These are phyloP conservation scores for Lepidotrigona ventralis DNA, from an alignment of 1,140 invertebrate species.

Conservation along the genomic window DNA sequence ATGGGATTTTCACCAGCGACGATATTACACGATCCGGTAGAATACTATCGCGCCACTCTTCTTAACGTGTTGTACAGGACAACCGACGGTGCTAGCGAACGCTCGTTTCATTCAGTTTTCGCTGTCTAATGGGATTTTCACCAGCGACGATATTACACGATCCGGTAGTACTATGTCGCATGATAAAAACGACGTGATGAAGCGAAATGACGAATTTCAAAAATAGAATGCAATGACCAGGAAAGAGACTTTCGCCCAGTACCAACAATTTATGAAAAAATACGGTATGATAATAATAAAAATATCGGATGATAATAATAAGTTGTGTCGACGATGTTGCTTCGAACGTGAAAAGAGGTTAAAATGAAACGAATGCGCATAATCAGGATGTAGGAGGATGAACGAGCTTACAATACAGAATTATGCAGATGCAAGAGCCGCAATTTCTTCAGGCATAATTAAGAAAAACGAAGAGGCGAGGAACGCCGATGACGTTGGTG, in stretches of 20 bases:
- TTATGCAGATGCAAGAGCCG: slow-evolving; percentile 13
- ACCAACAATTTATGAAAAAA: neutral
- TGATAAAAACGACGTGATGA: neutral
- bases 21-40: no score
- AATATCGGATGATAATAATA: neutral
- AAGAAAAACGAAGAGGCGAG: slow-evolving; percentile 37
- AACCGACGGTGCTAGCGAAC: neutral
- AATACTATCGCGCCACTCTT: neutral
- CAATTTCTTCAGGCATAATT: slow-evolving; percentile 40
- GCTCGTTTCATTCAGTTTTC: slow-evolving; percentile 30
- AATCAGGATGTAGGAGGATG: slow-evolving; percentile 17
- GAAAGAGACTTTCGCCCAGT: neutral
- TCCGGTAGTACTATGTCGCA: slow-evolving; percentile 2
- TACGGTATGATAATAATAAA: no score
- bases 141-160: slow-evolving; percentile 27
- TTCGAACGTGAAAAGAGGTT: neutral
- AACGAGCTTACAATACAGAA: neutral
- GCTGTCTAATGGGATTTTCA: slow-evolving; percentile 21
- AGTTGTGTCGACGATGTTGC: neutral
- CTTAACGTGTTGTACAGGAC: slow-evolving; percentile 25
- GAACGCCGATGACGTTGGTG: slow-evolving; percentile 35
- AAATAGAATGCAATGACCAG: neutral
- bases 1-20: slow-evolving; percentile 3
- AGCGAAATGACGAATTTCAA: slow-evolving; percentile 15
- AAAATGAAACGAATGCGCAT: neutral